Evolutionary conservation across 2,113 vertebrate species (phyloP).

Genomic region (Platanista minor): DNA sequence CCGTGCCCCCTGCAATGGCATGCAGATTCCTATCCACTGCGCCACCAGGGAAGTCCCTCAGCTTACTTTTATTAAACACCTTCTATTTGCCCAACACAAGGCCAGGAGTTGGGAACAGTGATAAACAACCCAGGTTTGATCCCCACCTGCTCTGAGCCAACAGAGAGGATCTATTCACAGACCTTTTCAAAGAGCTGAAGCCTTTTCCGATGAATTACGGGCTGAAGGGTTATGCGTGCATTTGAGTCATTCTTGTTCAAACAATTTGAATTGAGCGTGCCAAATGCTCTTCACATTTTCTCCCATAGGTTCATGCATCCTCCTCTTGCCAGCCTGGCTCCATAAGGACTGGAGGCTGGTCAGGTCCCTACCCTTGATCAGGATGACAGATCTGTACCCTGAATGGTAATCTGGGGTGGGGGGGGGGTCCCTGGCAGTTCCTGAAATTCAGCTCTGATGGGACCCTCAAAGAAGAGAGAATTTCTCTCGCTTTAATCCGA

Average conservation of each 20-base stretch:
- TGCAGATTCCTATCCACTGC: too few species aligned
- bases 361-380: accelerated
- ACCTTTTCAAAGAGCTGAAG: background rate
- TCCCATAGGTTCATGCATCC: accelerated
- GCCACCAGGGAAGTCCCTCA: too few species aligned
- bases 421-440: background rate
- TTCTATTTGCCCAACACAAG: background rate
- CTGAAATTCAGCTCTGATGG: background rate
- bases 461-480: background rate
- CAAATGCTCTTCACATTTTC: accelerated
- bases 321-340: background rate
- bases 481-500: background rate
- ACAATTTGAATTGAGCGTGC: accelerated
- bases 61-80: background rate
- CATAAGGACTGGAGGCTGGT: background rate
- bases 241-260: background rate
- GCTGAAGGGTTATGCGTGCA: accelerated
- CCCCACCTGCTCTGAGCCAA: accelerated
- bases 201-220: background rate
- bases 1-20: too few species aligned
- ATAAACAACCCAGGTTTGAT: background rate
- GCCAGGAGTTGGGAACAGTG: background rate
- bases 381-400: accelerated
- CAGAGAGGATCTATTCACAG: background rate
- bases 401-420: background rate